These are phyloP conservation scores for Pitta sordida DNA, from an alignment of 2,113 vertebrate genomes.

Conservation along the genomic window DNA sequence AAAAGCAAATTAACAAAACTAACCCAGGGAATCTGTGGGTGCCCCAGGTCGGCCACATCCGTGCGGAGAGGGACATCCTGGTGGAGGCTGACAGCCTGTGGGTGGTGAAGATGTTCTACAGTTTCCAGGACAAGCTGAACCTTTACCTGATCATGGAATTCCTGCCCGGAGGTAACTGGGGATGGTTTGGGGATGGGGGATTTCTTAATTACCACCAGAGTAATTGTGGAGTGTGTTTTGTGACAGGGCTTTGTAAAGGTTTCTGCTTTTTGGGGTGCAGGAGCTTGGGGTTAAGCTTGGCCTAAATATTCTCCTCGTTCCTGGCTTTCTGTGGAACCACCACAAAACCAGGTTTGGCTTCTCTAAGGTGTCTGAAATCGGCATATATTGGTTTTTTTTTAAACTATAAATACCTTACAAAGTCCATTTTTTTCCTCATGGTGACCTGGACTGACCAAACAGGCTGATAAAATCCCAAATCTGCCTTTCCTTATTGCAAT, in stretches of 20 bases:
- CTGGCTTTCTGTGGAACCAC: neutral
- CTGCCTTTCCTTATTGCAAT: neutral
- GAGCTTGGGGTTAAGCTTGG: neutral
- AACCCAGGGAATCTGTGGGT: neutral
- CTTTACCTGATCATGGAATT: slow-evolving; percentile 99
- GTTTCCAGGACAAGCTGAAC: slow-evolving; percentile 98
- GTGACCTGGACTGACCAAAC: neutral
- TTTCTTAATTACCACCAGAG: neutral
- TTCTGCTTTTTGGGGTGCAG: neutral
- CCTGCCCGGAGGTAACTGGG: slow-evolving; percentile 89
- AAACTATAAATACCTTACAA: neutral
- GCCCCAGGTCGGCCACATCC: slow-evolving; percentile 94
- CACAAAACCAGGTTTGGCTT: neutral
- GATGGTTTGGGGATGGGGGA: neutral
- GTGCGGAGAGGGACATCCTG: slow-evolving; percentile 94
- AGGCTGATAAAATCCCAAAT: neutral
- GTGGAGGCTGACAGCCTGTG: slow-evolving; percentile 97
- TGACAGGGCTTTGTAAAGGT: neutral
- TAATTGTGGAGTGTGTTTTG: neutral
- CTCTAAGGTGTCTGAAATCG: neutral
- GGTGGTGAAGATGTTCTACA: slow-evolving; percentile 99
- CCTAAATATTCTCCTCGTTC: neutral
- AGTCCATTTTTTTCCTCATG: neutral
- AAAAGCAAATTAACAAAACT: neutral
- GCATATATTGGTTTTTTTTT: neutral